phyloP scores from a whole-genome alignment of 2,113 vertebrate genomes.

The Callorhinus ursinus region DNA sequence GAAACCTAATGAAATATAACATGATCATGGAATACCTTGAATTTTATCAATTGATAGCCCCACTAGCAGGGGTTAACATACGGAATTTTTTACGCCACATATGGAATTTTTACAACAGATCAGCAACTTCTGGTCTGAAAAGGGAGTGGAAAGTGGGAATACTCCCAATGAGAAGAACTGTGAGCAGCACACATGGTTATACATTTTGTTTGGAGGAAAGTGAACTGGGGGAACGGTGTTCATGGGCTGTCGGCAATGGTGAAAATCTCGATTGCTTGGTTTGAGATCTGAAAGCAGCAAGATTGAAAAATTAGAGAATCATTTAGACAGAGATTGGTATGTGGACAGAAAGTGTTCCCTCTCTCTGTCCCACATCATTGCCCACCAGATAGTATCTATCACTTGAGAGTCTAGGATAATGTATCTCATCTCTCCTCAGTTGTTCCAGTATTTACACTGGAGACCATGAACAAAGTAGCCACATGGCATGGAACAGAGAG shows the following conservation, averaged over 20 bases:
- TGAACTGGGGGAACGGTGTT: no score
- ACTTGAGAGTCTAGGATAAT: neutral
- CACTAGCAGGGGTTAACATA: neutral
- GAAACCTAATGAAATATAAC: neutral
- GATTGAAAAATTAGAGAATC: neutral
- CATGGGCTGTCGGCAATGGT: neutral
- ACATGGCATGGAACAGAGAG: neutral
- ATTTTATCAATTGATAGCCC: neutral
- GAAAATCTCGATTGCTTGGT: neutral
- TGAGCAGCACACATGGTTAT: no score
- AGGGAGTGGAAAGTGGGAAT: neutral
- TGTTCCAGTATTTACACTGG: neutral
- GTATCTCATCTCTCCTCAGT: neutral
- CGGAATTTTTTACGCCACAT: neutral
- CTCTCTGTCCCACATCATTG: neutral
- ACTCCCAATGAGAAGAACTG: neutral
- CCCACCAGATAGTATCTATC: neutral
- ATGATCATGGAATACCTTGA: neutral
- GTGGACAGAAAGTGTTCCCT: neutral
- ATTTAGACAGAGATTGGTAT: neutral
- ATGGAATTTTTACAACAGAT: neutral
- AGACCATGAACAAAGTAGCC: neutral
- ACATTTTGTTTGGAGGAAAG: neutral
- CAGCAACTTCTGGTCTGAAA: neutral
- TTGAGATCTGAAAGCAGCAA: neutral